Evolutionary conservation across 2,888 invertebrate genomes (phyloP).

Genomic region (Argynnis bischoffii): DNA sequence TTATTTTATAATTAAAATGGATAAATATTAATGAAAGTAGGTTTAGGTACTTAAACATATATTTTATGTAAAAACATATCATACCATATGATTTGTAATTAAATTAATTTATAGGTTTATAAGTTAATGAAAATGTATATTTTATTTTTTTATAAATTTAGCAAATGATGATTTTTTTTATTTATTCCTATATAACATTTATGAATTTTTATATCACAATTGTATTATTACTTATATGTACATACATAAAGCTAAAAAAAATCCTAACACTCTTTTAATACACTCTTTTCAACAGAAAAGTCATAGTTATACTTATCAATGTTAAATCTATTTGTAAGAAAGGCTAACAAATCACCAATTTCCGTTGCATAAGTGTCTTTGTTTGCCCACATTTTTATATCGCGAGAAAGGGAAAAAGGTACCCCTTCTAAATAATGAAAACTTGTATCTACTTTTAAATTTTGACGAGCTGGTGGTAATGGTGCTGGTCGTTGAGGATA

Average conservation of each 20-base stretch:
- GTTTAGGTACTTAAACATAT: background rate
- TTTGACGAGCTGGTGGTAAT: conserved; percentile 51
- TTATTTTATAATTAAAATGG: background rate
- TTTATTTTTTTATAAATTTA: no score
- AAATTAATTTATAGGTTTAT: no score
- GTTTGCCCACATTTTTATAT: conserved; percentile 70
- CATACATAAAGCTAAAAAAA: background rate
- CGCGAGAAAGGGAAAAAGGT: conserved; percentile 78
- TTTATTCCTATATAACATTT: no score
- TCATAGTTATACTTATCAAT: conserved; percentile 73
- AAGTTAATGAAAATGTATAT: no score
- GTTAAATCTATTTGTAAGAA: conserved; percentile 72
- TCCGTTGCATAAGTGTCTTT: conserved; percentile 76
- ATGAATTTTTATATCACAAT: no score
- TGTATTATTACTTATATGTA: background rate
- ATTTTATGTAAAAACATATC: background rate
- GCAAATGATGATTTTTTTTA: no score
- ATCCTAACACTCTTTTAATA: conserved; percentile 72
- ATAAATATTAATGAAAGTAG: background rate
- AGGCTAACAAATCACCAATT: conserved; percentile 77
- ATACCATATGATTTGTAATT: no score
- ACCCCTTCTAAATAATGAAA: conserved; percentile 81
- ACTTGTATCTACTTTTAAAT: conserved; percentile 51
- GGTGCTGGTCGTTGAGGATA: conserved; percentile 65
- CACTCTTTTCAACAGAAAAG: conserved; percentile 80